phyloP scores from a whole-genome alignment of 2,888 invertebrate genomes.

The Polymixis lichenea region DNA sequence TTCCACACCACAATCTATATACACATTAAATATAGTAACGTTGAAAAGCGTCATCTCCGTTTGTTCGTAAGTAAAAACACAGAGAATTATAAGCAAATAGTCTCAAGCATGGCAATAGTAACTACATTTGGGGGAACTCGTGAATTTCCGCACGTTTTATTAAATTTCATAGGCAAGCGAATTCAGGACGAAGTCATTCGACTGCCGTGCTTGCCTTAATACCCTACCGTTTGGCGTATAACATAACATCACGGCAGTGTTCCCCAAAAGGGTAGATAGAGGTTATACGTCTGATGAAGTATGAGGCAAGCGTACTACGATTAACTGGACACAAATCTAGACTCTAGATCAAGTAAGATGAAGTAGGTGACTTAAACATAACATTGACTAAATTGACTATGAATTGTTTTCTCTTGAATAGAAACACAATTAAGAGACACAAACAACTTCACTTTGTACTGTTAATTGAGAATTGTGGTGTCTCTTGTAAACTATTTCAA shows the following conservation, averaged over 20 bases:
- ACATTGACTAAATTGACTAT: background rate
- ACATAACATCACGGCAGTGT: background rate
- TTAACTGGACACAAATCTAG: background rate
- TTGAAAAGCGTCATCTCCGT: background rate
- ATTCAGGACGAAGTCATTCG: constrained; percentile 56
- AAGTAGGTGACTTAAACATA: background rate
- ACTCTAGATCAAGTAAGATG: background rate
- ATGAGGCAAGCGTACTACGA: background rate
- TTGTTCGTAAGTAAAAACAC: constrained; percentile 46
- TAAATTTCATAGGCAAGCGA: constrained; percentile 69
- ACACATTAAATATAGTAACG: background rate
- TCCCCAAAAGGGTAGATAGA: background rate
- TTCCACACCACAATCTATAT: constrained; percentile 1
- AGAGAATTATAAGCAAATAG: constrained; percentile 54
- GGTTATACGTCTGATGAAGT: no score
- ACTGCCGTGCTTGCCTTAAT: constrained; percentile 28
- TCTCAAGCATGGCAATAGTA: constrained; percentile 52
- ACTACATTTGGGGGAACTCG: constrained; percentile 68
- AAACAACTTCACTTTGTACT: constrained; percentile 33
- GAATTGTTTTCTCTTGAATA: background rate
- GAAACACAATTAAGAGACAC: background rate
- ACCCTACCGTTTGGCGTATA: constrained; percentile 4
- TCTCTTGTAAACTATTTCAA: constrained; percentile 26
- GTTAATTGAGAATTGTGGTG: constrained; percentile 29
- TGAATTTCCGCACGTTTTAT: constrained; percentile 78